Percentiles rank a stretch among this genome's conserved stretches.
phyloP scores from a whole-genome alignment of 2,888 invertebrate genomes.

The Rhamphomyia laevipes region DNA sequence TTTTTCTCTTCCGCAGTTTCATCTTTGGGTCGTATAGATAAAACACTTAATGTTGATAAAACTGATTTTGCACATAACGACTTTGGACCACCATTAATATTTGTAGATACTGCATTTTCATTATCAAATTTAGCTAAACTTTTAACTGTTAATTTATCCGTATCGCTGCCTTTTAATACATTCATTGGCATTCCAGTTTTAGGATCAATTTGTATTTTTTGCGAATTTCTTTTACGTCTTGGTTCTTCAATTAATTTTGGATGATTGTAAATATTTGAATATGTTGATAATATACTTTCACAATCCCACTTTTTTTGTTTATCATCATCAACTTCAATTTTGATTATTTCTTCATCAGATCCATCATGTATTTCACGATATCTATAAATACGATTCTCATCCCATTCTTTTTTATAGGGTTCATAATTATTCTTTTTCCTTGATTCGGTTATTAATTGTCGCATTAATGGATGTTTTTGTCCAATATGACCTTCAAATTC shows the following conservation, averaged over 20 bases:
- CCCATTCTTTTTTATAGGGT: constrained; percentile 46
- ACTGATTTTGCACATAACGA: constrained; percentile 53
- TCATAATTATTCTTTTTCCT: constrained; percentile 45
- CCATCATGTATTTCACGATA: constrained; percentile 32
- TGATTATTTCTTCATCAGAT: constrained; percentile 46
- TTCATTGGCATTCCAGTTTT: constrained; percentile 66
- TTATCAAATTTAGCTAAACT: constrained; percentile 54
- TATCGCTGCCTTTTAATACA: constrained; percentile 44
- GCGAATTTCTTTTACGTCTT: constrained; percentile 36
- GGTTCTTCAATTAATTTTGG: constrained; percentile 74
- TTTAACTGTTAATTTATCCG: constrained; percentile 53
- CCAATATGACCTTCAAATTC: constrained; percentile 61
- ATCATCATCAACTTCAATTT: constrained; percentile 47
- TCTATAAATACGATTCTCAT: constrained; percentile 36
- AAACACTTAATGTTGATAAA: constrained; percentile 53
- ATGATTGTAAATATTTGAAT: constrained; percentile 85
- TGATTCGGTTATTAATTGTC: constrained; percentile 65
- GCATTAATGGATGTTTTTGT: constrained; percentile 49
- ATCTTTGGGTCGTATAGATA: constrained; percentile 60
- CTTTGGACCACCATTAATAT: constrained; percentile 34
- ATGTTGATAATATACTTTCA: constrained; percentile 79
- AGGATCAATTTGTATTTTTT: constrained; percentile 56
- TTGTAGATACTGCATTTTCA: constrained; percentile 26
- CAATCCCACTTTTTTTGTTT: constrained; percentile 76
- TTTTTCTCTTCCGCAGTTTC: constrained; percentile 68